Conservation (phyloP, 2,888 invertebrate genomes). For the Branchellion lobata region DNA sequence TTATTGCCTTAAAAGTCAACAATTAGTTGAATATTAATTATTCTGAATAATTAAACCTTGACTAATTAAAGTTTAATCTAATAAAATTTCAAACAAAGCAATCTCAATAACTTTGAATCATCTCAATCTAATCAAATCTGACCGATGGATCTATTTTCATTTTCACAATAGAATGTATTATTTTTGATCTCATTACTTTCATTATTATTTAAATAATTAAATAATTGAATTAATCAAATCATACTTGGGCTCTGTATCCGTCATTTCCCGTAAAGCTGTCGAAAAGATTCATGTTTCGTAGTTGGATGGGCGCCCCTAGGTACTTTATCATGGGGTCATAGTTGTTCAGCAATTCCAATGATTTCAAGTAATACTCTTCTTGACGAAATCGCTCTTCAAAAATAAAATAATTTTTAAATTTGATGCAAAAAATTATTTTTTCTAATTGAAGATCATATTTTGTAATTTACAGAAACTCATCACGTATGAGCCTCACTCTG, state of each 20-base stretch:
- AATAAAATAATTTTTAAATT: neutral
- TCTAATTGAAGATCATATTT: neutral
- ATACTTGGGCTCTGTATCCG: neutral
- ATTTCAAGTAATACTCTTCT: constrained; percentile 27
- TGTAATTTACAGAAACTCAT: neutral
- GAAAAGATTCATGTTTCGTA: constrained; percentile 32
- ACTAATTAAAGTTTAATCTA: no score
- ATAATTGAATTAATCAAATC: neutral
- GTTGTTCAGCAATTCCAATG: constrained; percentile 9
- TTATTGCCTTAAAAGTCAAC: no score
- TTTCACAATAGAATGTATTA: no score
- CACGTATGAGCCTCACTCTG: neutral
- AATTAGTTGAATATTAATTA: no score
- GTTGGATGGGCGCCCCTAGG: constrained; percentile 21
- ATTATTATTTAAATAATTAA: neutral
- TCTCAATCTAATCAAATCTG: no score
- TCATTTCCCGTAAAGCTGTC: constrained; percentile 17
- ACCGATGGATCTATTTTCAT: no score
- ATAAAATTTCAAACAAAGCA: no score
- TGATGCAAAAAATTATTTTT: neutral
- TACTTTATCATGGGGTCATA: constrained; percentile 22
- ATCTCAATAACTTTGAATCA: no score
- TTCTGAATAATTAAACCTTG: no score
- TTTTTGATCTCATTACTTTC: no score
- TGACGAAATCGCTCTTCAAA: constrained; percentile 33